A percentile compares a stretch with the other conserved stretches of the same genome.
These are phyloP conservation scores for Rhinolophus sinicus DNA, from an alignment of 2,113 vertebrate genomes.

Conservation along the genomic window DNA sequence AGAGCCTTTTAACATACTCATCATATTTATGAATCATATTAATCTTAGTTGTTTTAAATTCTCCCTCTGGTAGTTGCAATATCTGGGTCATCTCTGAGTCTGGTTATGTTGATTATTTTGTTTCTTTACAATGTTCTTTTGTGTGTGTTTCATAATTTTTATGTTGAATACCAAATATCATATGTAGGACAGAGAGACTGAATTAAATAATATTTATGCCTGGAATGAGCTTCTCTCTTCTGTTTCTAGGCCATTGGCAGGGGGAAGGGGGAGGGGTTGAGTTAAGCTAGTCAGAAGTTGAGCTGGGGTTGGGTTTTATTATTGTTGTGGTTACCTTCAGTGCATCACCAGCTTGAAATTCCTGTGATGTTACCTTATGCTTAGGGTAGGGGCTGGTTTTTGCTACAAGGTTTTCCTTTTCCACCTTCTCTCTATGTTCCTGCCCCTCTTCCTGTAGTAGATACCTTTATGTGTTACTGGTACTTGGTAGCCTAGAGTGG, in stretches of 20 bases:
- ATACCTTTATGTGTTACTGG: neutral
- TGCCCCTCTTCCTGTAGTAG: neutral
- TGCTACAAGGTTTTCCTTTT: neutral
- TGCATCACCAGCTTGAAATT: neutral
- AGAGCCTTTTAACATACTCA: neutral
- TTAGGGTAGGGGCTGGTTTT: neutral
- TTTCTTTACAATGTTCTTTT: neutral
- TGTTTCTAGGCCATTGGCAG: neutral
- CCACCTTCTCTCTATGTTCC: neutral
- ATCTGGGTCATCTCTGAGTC: neutral
- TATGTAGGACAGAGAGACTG: neutral
- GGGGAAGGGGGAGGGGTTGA: neutral
- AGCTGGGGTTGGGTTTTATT: neutral
- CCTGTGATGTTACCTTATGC: neutral
- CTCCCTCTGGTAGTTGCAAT: neutral
- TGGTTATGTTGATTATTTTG: neutral
- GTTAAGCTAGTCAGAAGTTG: neutral
- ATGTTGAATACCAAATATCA: neutral
- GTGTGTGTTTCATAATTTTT: neutral
- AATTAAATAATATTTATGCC: neutral
- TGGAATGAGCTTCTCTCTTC: neutral
- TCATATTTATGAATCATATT: neutral
- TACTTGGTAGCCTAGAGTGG: neutral
- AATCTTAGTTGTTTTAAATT: slow-evolving; percentile 32
- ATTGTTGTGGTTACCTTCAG: neutral